phyloP scores from a whole-genome alignment of 2,113 vertebrate genomes.

The Alouatta palliata region DNA sequence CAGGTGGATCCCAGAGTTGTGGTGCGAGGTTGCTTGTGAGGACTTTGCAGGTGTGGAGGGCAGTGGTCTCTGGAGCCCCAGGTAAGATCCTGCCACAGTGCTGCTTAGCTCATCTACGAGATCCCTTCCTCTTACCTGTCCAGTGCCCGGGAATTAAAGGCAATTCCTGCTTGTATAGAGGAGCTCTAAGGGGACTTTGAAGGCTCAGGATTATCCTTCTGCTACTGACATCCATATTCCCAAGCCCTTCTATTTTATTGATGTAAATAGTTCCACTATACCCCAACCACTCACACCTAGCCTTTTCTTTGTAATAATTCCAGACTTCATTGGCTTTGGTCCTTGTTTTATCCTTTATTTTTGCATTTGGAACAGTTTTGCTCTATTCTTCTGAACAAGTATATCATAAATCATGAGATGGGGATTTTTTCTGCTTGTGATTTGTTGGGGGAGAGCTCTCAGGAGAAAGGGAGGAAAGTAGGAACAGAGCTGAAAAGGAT shows the following conservation, averaged over 20 bases:
- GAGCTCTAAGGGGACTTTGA: neutral
- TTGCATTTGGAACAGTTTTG: neutral
- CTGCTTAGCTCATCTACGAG: neutral
- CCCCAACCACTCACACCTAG: neutral
- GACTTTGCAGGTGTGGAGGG: neutral
- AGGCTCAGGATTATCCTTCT: neutral
- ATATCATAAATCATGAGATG: neutral
- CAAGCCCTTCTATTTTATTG: neutral
- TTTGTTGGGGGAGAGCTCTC: neutral
- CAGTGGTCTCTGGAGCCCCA: neutral
- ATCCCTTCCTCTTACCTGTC: neutral
- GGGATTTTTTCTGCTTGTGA: neutral
- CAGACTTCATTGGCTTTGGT: neutral
- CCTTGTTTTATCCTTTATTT: neutral
- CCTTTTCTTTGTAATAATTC: neutral
- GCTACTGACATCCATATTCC: neutral
- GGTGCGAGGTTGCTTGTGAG: neutral
- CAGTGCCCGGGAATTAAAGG: neutral
- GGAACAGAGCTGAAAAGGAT: neutral
- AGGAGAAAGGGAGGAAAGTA: neutral
- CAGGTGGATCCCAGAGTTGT: neutral
- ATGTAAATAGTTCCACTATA: no score
- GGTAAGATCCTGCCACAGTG: no score
- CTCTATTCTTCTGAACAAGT: neutral
- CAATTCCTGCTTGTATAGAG: neutral